Percentiles rank a stretch among this genome's conserved stretches.
Conservation (phyloP, 2,113 vertebrate genomes). For the Sphyrna mokarran region DNA sequence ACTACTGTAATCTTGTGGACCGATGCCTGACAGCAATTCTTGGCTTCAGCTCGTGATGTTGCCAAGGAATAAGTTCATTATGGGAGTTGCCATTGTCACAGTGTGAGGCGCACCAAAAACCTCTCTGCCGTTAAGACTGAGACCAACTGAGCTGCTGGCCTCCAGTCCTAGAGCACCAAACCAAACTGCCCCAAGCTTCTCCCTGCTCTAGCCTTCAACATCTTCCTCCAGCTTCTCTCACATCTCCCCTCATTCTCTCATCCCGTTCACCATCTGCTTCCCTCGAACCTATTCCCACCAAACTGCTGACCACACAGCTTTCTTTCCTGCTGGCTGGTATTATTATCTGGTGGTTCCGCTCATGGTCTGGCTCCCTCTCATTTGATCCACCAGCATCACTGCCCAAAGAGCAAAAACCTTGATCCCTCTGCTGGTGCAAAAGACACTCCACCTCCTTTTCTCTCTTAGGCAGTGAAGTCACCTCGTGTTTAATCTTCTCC, state of each 20-base stretch:
- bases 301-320: background rate
- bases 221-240: too few species aligned
- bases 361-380: too few species aligned
- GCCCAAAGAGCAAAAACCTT: background rate
- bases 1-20: too few species aligned
- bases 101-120: background rate
- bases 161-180: background rate
- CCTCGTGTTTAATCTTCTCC: background rate
- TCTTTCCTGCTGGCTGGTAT: too few species aligned
- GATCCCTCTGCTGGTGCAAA: background rate
- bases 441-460: background rate
- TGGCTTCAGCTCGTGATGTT: too few species aligned
- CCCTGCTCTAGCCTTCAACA: too few species aligned
- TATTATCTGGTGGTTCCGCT: too few species aligned
- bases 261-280: background rate
- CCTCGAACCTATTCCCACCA: background rate
- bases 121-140: background rate
- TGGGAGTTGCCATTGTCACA: background rate
- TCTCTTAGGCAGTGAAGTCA: background rate
- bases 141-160: background rate
- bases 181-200: too few species aligned
- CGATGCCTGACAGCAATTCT: too few species aligned
- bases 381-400: background rate
- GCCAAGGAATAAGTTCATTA: background rate
- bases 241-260: background rate